These are phyloP conservation scores for Champsocephalus esox DNA, from an alignment of 2,797 vertebrate genomes.

Conservation along the genomic window DNA sequence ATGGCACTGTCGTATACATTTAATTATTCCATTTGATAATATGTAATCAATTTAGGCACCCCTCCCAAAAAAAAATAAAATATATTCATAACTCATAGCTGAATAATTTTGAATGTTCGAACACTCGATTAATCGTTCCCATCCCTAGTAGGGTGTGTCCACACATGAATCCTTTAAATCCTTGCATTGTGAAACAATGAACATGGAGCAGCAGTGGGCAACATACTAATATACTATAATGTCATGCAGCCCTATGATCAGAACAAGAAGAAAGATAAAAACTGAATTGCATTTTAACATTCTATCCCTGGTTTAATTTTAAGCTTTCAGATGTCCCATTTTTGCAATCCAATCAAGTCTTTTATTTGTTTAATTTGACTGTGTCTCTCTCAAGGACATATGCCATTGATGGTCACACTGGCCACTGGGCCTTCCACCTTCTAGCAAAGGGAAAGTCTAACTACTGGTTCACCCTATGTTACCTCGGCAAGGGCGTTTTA, in stretches of 20 bases:
- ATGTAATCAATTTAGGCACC: too few relatives aligned
- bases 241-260: neutral
- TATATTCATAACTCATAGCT: too few relatives aligned
- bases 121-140: too few relatives aligned
- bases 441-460: conserved; percentile 9
- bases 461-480: conserved; percentile 17
- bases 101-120: too few relatives aligned
- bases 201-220: neutral
- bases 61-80: too few relatives aligned
- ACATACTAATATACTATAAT: neutral
- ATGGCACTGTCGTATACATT: too few relatives aligned
- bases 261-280: neutral
- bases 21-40: too few relatives aligned
- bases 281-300: conserved; percentile 9
- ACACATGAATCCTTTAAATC: conserved; percentile 4
- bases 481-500: conserved; percentile 24
- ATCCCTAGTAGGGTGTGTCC: too few relatives aligned
- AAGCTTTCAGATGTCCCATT: conserved; percentile 30
- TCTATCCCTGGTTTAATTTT: conserved; percentile 19
- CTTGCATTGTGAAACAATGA: neutral
- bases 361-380: conserved; percentile 22
- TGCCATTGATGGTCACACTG: conserved; percentile 20
- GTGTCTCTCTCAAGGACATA: conserved; percentile 47
- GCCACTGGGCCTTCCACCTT: conserved; percentile 32
- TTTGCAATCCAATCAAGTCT: conserved; percentile 28